These are phyloP conservation scores for Catharus ustulatus DNA, from an alignment of 2,797 vertebrate genomes.

Conservation along the genomic window DNA sequence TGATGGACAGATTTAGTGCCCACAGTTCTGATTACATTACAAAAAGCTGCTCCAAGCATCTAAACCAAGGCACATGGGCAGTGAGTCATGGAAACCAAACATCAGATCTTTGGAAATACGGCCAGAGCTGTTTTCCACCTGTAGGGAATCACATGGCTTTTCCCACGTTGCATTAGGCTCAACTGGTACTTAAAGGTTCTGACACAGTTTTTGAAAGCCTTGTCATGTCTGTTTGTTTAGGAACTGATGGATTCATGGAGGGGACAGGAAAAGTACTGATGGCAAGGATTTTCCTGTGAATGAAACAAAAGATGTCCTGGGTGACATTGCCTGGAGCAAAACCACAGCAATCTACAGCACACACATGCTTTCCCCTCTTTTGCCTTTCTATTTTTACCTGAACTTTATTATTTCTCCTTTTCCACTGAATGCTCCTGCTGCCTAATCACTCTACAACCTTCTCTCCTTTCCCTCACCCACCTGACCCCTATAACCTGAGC, in stretches of 20 bases:
- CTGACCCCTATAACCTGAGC: neutral
- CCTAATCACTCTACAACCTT: neutral
- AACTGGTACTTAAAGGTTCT: neutral
- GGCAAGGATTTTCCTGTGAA: neutral
- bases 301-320: conserved; percentile 5
- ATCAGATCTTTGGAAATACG: neutral
- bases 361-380: neutral
- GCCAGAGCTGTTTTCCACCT: neutral
- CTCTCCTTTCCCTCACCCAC: neutral
- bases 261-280: neutral
- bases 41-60: neutral
- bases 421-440: neutral
- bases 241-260: neutral
- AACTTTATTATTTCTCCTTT: neutral
- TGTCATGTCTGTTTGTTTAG: neutral
- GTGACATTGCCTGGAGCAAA: conserved; percentile 11
- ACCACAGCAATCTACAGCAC: neutral
- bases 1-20: neutral
- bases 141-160: neutral
- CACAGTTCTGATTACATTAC: neutral
- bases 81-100: neutral
- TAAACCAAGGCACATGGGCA: neutral
- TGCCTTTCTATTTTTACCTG: neutral
- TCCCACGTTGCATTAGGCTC: neutral
- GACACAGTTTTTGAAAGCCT: neutral